Conservation (phyloP, 2,888 invertebrate genomes). For the Phorcus lineatus region DNA sequence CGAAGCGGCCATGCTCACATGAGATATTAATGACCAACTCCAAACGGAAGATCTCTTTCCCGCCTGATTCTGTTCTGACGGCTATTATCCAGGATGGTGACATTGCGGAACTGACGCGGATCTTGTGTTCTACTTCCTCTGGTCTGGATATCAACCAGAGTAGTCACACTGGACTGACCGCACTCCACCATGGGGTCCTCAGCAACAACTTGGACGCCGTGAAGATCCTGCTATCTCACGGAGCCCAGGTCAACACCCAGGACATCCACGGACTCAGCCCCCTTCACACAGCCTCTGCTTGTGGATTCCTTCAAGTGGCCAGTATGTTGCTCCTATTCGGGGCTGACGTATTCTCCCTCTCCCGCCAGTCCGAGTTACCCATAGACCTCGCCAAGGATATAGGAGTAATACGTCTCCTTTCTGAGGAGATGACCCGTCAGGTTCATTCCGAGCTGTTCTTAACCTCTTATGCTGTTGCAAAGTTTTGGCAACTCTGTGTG, state of each 20-base stretch:
- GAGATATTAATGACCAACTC: conserved; percentile 2
- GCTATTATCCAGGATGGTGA: conserved; percentile 70
- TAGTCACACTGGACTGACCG: conserved; percentile 67
- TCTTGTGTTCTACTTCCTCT: conserved; percentile 45
- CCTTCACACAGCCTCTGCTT: conserved; percentile 68
- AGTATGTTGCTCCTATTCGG: conserved; percentile 64
- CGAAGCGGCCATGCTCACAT: background rate
- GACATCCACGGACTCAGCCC: conserved; percentile 68
- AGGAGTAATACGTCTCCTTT: conserved; percentile 55
- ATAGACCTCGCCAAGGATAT: conserved; percentile 67
- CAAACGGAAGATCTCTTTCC: conserved; percentile 64
- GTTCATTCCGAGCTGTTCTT: conserved; percentile 54
- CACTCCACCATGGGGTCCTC: conserved; percentile 67
- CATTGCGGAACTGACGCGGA: conserved; percentile 56
- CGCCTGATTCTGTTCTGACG: conserved; percentile 65
- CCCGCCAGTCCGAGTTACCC: conserved; percentile 61
- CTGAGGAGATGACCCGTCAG: conserved; percentile 57
- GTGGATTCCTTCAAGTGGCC: conserved; percentile 66
- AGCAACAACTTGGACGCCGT: conserved; percentile 69
- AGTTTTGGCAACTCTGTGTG: conserved; percentile 21
- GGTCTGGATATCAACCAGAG: conserved; percentile 61
- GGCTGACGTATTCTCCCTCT: conserved; percentile 62
- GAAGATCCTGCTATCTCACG: conserved; percentile 62
- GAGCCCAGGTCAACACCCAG: conserved; percentile 63
- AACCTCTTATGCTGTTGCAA: conserved; percentile 34